phyloP scores from a whole-genome alignment of 2,113 vertebrate genomes.

The Gallinago jamesoni region DNA sequence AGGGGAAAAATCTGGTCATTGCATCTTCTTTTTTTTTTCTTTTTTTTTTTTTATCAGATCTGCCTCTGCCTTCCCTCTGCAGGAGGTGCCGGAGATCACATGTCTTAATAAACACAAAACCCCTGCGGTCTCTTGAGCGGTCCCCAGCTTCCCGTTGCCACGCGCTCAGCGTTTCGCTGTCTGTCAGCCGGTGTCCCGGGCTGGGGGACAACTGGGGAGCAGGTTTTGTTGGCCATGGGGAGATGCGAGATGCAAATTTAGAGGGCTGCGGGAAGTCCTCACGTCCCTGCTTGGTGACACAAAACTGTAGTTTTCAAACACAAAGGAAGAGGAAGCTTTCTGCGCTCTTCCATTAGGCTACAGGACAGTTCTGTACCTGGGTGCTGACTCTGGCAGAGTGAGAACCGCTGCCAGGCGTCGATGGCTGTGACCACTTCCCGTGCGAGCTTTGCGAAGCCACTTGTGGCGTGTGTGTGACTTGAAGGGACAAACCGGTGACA shows the following conservation, averaged over 20 bases:
- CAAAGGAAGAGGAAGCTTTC: background rate
- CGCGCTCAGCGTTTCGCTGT: fast-evolving
- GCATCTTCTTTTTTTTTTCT: background rate
- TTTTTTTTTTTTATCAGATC: background rate
- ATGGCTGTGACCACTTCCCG: background rate
- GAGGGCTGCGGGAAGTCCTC: background rate
- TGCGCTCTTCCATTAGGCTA: background rate
- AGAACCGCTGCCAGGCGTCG: background rate
- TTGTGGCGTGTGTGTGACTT: background rate
- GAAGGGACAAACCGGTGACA: background rate
- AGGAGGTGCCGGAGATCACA: background rate
- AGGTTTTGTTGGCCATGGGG: background rate
- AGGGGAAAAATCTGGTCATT: background rate
- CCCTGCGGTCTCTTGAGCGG: fast-evolving
- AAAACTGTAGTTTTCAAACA: background rate
- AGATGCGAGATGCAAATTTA: background rate
- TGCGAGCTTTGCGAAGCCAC: background rate
- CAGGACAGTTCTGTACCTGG: background rate
- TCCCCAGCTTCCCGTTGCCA: background rate
- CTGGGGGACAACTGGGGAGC: fast-evolving
- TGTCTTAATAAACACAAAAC: background rate
- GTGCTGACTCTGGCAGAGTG: background rate
- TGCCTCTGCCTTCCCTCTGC: background rate
- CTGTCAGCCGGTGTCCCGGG: background rate
- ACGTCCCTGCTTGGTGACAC: background rate